These are phyloP conservation scores for Nothoprocta pentlandii DNA, from an alignment of 2,113 vertebrate species.

Conservation along the genomic window DNA sequence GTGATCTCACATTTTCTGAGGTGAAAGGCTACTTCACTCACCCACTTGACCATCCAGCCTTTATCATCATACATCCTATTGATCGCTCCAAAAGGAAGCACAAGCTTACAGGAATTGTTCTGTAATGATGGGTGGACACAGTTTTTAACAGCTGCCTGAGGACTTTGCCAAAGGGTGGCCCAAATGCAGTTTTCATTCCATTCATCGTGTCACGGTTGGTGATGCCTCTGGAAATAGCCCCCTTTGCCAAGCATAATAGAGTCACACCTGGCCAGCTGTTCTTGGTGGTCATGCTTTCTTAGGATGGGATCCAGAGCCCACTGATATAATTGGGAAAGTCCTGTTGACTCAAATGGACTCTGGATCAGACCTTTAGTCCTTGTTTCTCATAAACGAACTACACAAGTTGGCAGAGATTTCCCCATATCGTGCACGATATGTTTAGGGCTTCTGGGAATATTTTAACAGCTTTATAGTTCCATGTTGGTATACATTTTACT, in stretches of 20 bases:
- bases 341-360: neutral
- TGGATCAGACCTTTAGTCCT: neutral
- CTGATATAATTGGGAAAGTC: neutral
- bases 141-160: slow-evolving; percentile 25
- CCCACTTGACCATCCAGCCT: neutral
- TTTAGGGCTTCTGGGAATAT: neutral
- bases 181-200: slow-evolving; percentile 19
- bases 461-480: neutral
- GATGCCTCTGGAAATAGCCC: slow-evolving; percentile 18
- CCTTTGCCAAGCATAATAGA: slow-evolving; percentile 33
- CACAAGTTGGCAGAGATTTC: neutral
- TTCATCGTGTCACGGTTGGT: neutral
- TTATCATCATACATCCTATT: neutral
- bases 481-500: neutral
- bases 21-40: slow-evolving; percentile 15
- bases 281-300: slow-evolving; percentile 35
- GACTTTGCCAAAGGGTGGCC: slow-evolving; percentile 12
- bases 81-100: slow-evolving; percentile 38
- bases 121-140: slow-evolving; percentile 23
- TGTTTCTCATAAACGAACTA: neutral
- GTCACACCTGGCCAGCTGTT: slow-evolving; percentile 32
- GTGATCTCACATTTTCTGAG: slow-evolving; percentile 33
- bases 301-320: slow-evolving; percentile 39
- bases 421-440: neutral
- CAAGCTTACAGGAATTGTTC: slow-evolving; percentile 13